A percentile compares a stretch with the other conserved stretches of the same genome.
phyloP scores from a whole-genome alignment of 2,888 invertebrate genomes.

The Trichogramma dendrolimi region DNA sequence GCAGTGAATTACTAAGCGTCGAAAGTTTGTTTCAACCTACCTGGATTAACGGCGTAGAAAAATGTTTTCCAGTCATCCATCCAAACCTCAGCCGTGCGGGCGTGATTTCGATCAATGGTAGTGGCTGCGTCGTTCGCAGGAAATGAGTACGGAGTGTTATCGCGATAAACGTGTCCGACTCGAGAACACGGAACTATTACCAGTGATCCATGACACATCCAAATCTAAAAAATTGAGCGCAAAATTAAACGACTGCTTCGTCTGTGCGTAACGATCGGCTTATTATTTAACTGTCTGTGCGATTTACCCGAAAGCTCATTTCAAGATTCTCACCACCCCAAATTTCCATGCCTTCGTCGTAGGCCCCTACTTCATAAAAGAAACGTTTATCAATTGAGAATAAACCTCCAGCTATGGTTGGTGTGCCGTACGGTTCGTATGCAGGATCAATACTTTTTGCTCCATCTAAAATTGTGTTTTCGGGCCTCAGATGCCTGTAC shows the following conservation, averaged over 20 bases:
- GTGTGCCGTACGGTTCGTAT: conserved; percentile 71
- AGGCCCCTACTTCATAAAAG: conserved; percentile 80
- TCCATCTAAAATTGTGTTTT: too few relatives aligned
- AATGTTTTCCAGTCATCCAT: conserved; percentile 96
- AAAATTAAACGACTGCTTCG: too few relatives aligned
- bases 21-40: conserved; percentile 40
- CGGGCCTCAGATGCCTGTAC: too few relatives aligned
- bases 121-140: conserved; percentile 58
- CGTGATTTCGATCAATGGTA: conserved; percentile 84
- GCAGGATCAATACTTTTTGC: conserved; percentile 59
- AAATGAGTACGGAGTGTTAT: conserved; percentile 92
- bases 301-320: conserved; percentile 80
- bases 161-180: conserved; percentile 89
- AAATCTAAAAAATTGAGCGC: conserved; percentile 51
- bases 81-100: conserved; percentile 93
- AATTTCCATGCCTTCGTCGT: conserved; percentile 72
- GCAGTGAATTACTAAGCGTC: background rate
- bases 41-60: conserved; percentile 79
- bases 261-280: too few relatives aligned
- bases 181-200: conserved; percentile 91
- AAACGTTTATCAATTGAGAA: conserved; percentile 82
- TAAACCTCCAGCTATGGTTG: conserved; percentile 93
- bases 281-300: too few relatives aligned
- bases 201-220: conserved; percentile 90
- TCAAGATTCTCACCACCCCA: conserved; percentile 99